phyloP scores from a whole-genome alignment of 2,113 vertebrate species.

The Tupaia chinensis region DNA sequence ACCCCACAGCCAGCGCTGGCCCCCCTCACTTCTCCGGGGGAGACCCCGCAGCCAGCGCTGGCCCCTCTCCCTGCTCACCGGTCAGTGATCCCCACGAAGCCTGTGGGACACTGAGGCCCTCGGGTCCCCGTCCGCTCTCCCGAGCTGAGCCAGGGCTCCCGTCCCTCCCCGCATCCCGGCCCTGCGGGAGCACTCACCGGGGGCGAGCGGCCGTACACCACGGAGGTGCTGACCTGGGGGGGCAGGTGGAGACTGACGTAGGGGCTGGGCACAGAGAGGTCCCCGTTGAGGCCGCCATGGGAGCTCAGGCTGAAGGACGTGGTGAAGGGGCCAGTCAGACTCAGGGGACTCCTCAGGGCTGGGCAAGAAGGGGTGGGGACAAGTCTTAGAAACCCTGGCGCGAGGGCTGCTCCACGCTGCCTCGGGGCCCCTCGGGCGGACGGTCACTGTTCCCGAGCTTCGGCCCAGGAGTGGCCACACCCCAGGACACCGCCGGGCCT shows the following conservation, averaged over 20 bases:
- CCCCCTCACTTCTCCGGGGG: not conserved
- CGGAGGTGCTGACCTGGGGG: slow-evolving; percentile 91
- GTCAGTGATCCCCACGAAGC: not conserved
- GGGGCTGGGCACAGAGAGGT: slow-evolving; percentile 90
- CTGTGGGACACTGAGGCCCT: not conserved
- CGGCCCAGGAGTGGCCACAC: fast-evolving
- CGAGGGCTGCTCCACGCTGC: not conserved
- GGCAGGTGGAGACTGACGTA: slow-evolving; percentile 93
- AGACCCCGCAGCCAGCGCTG: too few species aligned
- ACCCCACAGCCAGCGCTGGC: not conserved
- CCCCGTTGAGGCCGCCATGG: slow-evolving; percentile 90
- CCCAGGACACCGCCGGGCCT: too few species aligned
- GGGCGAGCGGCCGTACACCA: slow-evolving; percentile 91
- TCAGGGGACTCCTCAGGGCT: slow-evolving; percentile 93
- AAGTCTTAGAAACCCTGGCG: not conserved
- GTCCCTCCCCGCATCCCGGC: not conserved
- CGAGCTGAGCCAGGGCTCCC: not conserved
- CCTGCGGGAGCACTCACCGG: slow-evolving; percentile 86
- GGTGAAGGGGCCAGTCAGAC: slow-evolving; percentile 89
- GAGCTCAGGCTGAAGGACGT: slow-evolving; percentile 92
- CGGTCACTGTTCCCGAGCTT: not conserved
- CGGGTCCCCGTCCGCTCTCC: not conserved
- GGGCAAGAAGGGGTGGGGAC: slow-evolving; percentile 60
- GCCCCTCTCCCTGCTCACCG: too few species aligned
- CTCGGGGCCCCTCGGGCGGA: not conserved